Percentiles rank a stretch among this genome's conserved stretches.
These are phyloP conservation scores for Leptodactylus fuscus DNA, from an alignment of 2,113 vertebrate genomes.

Conservation along the genomic window DNA sequence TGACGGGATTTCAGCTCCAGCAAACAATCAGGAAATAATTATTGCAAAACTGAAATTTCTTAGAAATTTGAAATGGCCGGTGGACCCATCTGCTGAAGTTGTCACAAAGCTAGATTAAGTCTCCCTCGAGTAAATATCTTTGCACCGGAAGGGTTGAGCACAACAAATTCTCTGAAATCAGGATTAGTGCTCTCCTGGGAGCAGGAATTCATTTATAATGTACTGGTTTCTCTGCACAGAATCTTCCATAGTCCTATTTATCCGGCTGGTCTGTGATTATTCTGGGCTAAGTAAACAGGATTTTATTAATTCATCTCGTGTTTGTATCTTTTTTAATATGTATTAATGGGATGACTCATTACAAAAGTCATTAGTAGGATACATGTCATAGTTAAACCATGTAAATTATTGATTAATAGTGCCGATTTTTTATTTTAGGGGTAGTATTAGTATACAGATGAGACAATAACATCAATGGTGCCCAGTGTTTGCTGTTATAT, in stretches of 20 bases:
- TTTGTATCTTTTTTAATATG: constrained; percentile 45
- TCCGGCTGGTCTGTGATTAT: constrained; percentile 26
- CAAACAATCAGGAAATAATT: constrained; percentile 43
- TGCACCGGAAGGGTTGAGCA: constrained; percentile 58
- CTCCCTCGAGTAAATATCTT: constrained; percentile 57
- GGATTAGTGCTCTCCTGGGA: constrained; percentile 56
- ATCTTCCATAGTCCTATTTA: constrained; percentile 36
- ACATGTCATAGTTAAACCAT: constrained; percentile 7
- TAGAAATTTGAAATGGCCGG: constrained; percentile 48
- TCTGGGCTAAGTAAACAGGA: constrained; percentile 11
- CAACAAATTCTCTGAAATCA: constrained; percentile 59
- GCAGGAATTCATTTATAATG: constrained; percentile 46
- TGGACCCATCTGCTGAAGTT: constrained; percentile 53
- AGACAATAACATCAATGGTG: too few relatives aligned
- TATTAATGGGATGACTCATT: constrained; percentile 18
- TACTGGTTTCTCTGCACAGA: constrained; percentile 2
- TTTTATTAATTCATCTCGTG: constrained; percentile 44
- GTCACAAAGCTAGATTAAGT: constrained; percentile 59
- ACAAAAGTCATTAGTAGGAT: constrained; percentile 27
- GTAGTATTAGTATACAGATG: not conserved
- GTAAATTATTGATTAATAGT: constrained; percentile 36
- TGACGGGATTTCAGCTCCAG: constrained; percentile 36
- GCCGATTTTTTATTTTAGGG: not conserved
- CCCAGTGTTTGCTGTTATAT: not conserved
- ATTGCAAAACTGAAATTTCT: constrained; percentile 38